A percentile compares a stretch with the other conserved stretches of the same genome.
Conservation (phyloP, 2,888 invertebrate genomes). For the Drosophila eohydei region DNA sequence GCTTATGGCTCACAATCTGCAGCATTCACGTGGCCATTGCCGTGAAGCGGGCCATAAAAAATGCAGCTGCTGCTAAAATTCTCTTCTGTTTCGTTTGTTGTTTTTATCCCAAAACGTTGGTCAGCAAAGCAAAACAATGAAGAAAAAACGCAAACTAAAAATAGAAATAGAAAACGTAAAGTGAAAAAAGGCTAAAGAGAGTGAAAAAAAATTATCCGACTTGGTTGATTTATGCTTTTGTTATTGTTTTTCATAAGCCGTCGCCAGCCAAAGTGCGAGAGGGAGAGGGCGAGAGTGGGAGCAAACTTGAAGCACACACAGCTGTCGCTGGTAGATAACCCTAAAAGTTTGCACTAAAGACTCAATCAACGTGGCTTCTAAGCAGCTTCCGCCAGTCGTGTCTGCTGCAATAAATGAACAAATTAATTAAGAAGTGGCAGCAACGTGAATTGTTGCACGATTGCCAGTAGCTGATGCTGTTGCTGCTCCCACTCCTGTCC, state of each 20-base stretch:
- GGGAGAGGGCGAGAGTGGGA: constrained; percentile 17
- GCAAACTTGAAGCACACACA: constrained; percentile 31
- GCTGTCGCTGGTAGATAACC: constrained; percentile 57
- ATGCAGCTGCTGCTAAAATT: constrained; percentile 60
- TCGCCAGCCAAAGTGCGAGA: constrained; percentile 1
- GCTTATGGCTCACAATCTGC: constrained; percentile 49
- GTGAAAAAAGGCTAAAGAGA: constrained; percentile 3
- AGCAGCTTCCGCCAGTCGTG: constrained; percentile 41
- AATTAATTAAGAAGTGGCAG: constrained; percentile 73
- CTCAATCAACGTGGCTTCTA: constrained; percentile 63
- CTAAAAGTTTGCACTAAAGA: constrained; percentile 50
- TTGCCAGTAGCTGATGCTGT: constrained; percentile 43
- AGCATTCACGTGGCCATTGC: constrained; percentile 31
- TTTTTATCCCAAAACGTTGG: constrained; percentile 42
- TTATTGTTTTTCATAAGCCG: constrained; percentile 74
- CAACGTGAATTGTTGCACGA: constrained; percentile 76
- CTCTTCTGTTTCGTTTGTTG: constrained; percentile 44
- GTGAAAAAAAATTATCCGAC: constrained; percentile 55
- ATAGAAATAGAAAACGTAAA: constrained; percentile 4
- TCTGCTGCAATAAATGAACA: constrained; percentile 69
- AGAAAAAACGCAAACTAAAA: constrained; percentile 6
- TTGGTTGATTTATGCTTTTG: constrained; percentile 76
- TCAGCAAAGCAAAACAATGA: constrained; percentile 36
- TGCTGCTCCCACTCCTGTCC: not conserved
- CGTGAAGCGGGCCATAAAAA: constrained; percentile 56